Base-by-base conservation (phyloP, 1,140 invertebrate species). In the Drosophila seguyi region DNA sequence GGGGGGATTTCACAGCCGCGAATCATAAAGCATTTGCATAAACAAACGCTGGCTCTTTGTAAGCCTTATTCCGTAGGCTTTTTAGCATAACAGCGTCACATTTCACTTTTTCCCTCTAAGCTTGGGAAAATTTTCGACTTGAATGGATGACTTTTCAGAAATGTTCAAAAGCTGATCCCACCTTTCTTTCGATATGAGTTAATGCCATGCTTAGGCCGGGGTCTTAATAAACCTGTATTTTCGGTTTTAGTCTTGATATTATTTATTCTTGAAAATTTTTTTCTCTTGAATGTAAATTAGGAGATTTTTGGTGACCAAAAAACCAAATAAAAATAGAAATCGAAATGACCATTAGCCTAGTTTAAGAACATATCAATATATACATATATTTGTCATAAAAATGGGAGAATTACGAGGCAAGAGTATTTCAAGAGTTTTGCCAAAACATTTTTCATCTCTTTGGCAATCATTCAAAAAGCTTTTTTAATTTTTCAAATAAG, bases 21-120 rank as follows among this genome's bases (percentile, higher is more conserved):
- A 75, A 75, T 84, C 81, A 80, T 84, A 76, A 80, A 85, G 27
- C 81, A 87, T 87, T 87, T 88, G 83, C 83, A 88, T 87, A 68
- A 56, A 72, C 75, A 87, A 87, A 66, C 78, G 67, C 66, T 41
- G 39, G 38, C 48, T 31, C 69, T 79, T 88, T 86, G 75, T 79
- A 42, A 39, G 44, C n/a, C 57, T 56, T 41, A 52, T 22, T 63
- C 61, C 44, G 39, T 67, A 50, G 65, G 31, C 71, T 48, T 74
- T 84, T 88, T 80, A 87, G 71, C 83, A 88, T 80, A 76, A 62
- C 57, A 60, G 47, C 81, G 76, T 88, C 76, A 87, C 84, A 88
- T 87, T 87, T 87, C 80, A 87, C 84, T 87, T 88, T 88, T 88
- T 56, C 45, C 45, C 57, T 29, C 25, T 20, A 27, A 34, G 55